Base-by-base conservation (phyloP, 2,797 vertebrate genomes). In the Poecilia wingei region DNA sequence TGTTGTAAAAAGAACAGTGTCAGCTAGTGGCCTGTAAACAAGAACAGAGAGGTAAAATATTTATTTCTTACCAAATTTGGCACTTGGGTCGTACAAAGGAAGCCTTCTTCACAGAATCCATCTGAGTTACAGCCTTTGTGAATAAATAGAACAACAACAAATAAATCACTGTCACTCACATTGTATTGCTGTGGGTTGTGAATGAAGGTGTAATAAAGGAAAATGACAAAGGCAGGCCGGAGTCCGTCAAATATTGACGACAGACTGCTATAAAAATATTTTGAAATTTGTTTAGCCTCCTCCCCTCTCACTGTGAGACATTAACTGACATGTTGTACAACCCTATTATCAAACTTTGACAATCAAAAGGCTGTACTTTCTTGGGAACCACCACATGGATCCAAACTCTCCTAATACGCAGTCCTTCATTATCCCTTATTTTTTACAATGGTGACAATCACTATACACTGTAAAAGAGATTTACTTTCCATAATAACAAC, bases 81-180 rank as follows among this genome's bases (percentile, higher is more conserved):
- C 95, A 97, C 93, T 95, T 96, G 82, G 95, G 92, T 87, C 92
- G 96, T 79, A 91, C 87, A 90, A 96, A 93, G 91, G 97, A 96
- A 87, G 94, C 89, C 90, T 94, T 95, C 88, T 97, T 97, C 87
- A 94, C 94, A 61, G 96, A 94, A 91, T 97, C 96, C 95, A 96
- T 94, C 88, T 93, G 91, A 94, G 93, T 94, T 46, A 94, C 75
- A 46, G 88, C 77, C 91, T 94, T 86, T 57, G 71, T 57, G 66
- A 81, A 88, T 46, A 79, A 84, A 87, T 3, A 84, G 85, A 75
- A 76, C 49, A 84, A 80, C 59, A 47, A 80, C 76, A 22, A 86
- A 91, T 82, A 91, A 86, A 81, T 70, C 89, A 84, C 87, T 91
- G 90, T 91, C 89, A 93, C 79, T 93, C 87, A 89, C 76, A 86